These are phyloP conservation scores for Eugnorisma glareosa DNA, from an alignment of 2,888 invertebrate species.

Conservation along the genomic window DNA sequence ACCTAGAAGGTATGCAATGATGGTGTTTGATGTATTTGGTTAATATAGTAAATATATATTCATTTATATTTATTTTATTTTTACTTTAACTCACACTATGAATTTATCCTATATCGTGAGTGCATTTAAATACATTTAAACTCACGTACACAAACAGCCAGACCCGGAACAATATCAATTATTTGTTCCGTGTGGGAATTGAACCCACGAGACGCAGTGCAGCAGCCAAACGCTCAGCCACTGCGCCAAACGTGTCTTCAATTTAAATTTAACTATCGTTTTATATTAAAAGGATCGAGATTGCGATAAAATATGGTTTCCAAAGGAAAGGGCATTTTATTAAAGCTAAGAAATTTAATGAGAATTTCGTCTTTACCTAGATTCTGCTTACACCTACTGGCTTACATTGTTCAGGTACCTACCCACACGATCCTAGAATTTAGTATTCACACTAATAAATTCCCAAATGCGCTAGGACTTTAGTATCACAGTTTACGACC, in stretches of 20 bases:
- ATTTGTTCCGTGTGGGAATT: background rate
- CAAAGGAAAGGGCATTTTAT: background rate
- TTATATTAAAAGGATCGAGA: background rate
- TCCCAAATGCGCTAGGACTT: slow-evolving; percentile 19
- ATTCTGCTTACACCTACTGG: background rate
- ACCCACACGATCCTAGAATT: background rate
- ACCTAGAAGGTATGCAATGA: background rate
- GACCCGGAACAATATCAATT: background rate
- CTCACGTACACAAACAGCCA: background rate
- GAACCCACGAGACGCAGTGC: too few relatives aligned
- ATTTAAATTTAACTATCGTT: background rate
- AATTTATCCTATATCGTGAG: background rate
- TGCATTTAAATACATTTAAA: background rate
- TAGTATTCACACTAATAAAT: slow-evolving; percentile 25
- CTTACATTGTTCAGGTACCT: background rate
- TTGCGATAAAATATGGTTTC: too few relatives aligned
- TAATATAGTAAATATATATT: too few relatives aligned
- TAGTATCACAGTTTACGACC: slow-evolving; percentile 9
- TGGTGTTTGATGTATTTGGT: background rate
- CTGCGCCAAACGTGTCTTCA: background rate
- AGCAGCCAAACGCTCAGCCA: background rate
- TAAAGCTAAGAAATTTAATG: background rate
- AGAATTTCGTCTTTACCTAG: background rate
- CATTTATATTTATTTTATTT: too few relatives aligned
- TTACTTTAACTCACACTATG: too few relatives aligned